Percentiles rank a stretch among this genome's conserved stretches.
These are phyloP conservation scores for Aspidiotus rigidus DNA, from an alignment of 2,888 invertebrate genomes.

Conservation along the genomic window DNA sequence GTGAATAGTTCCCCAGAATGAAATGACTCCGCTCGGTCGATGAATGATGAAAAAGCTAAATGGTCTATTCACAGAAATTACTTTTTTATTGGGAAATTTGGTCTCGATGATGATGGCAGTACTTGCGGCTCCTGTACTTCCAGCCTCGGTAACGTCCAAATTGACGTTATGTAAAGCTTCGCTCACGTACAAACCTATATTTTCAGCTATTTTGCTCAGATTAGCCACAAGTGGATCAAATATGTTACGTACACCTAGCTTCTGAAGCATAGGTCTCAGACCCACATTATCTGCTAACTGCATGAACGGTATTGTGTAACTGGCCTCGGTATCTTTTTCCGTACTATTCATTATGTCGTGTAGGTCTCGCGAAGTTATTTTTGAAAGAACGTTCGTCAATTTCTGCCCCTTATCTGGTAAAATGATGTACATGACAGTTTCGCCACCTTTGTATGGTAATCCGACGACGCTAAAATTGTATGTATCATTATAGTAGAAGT, in stretches of 20 bases:
- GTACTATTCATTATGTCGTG: slow-evolving; percentile 38
- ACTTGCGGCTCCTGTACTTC: slow-evolving; percentile 47
- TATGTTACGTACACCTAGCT: slow-evolving; percentile 54
- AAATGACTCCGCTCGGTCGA: slow-evolving; percentile 42
- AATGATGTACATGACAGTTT: slow-evolving; percentile 46
- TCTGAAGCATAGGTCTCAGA: slow-evolving; percentile 49
- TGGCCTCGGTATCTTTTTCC: slow-evolving; percentile 32
- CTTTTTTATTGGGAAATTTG: slow-evolving; percentile 42
- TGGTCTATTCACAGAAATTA: slow-evolving; percentile 45
- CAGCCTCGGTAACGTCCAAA: slow-evolving; percentile 46
- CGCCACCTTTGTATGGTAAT: slow-evolving; percentile 45
- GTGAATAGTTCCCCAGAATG: slow-evolving; percentile 45
- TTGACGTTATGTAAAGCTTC: slow-evolving; percentile 47
- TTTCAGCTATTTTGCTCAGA: slow-evolving; percentile 43
- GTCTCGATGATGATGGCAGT: slow-evolving; percentile 43
- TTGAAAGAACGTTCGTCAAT: slow-evolving; percentile 42
- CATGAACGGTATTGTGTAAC: slow-evolving; percentile 55
- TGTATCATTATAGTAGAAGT: slow-evolving; percentile 48
- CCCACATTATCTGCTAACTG: slow-evolving; percentile 53
- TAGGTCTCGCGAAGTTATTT: slow-evolving; percentile 48
- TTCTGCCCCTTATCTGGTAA: slow-evolving; percentile 42
- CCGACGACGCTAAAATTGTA: slow-evolving; percentile 45
- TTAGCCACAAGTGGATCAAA: slow-evolving; percentile 56
- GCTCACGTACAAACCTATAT: slow-evolving; percentile 35
- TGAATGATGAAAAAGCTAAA: slow-evolving; percentile 47